phyloP scores from a whole-genome alignment of 2,888 invertebrate genomes.

The Agapetus fuscipes region DNA sequence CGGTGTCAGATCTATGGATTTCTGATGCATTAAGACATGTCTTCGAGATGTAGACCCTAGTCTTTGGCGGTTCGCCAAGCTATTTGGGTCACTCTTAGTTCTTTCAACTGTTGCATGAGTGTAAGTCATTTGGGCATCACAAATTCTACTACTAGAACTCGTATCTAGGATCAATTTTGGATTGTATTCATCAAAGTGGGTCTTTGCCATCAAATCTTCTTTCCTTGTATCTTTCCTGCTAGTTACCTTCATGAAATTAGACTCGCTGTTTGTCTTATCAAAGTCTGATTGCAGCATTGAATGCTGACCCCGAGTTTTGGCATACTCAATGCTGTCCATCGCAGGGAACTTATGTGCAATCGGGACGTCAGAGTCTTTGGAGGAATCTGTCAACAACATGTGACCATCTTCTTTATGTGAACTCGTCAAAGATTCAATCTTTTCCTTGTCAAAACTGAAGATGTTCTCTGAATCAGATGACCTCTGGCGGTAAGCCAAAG shows the following conservation, averaged over 20 bases:
- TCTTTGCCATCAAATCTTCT: conserved; percentile 55
- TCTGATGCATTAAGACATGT: conserved; percentile 74
- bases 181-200: conserved; percentile 62
- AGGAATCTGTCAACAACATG: conserved; percentile 38
- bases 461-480: conserved; percentile 61
- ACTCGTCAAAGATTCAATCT: conserved; percentile 61
- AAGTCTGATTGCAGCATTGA: conserved; percentile 53
- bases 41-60: conserved; percentile 65
- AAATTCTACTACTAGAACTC: conserved; percentile 42
- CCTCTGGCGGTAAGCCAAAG: conserved; percentile 47
- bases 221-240: conserved; percentile 48
- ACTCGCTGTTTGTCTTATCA: conserved; percentile 42
- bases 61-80: conserved; percentile 60
- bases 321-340: conserved; percentile 47
- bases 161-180: conserved; percentile 52
- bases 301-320: conserved; percentile 46
- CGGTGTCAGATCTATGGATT: conserved; percentile 75
- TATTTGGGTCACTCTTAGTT: conserved; percentile 81
- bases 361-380: conserved; percentile 43
- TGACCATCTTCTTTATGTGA: conserved; percentile 34
- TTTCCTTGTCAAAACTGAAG: conserved; percentile 67
- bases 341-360: conserved; percentile 38
- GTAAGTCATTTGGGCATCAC: conserved; percentile 46
- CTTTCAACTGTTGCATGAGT: conserved; percentile 68
- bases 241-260: conserved; percentile 35